phyloP scores from a whole-genome alignment of 2,888 invertebrate species.

The Hydrotaea cyrtoneurina region DNA sequence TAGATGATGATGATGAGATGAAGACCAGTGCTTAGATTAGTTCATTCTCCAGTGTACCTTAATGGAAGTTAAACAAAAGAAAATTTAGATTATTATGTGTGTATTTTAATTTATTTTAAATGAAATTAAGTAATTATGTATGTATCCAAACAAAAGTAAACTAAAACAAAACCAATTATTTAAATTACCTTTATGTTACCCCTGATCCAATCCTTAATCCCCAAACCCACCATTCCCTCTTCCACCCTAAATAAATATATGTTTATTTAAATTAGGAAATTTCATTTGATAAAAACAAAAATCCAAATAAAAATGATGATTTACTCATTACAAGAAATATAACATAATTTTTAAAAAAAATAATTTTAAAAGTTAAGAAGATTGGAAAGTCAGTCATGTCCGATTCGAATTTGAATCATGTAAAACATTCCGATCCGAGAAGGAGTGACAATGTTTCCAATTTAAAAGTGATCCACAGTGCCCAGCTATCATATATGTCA shows the following conservation, averaged over 20 bases:
- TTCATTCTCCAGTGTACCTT: conserved; percentile 66
- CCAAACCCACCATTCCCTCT: neutral
- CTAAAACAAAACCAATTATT: neutral
- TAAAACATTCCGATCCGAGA: no score
- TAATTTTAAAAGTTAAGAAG: no score
- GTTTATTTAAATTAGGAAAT: conserved; percentile 65
- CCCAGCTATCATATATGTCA: no score
- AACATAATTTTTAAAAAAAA: conserved; percentile 6
- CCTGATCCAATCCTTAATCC: conserved; percentile 9
- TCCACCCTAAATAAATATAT: conserved; percentile 61
- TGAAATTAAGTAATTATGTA: conserved; percentile 50
- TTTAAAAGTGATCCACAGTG: no score
- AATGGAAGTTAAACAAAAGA: conserved; percentile 52
- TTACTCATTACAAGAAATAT: conserved; percentile 44
- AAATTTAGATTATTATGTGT: conserved; percentile 50
- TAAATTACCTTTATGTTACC: conserved; percentile 1
- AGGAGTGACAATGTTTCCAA: no score
- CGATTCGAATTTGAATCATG: no score
- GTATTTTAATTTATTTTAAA: conserved; percentile 63
- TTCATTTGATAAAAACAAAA: conserved; percentile 59
- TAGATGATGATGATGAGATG: conserved; percentile 27
- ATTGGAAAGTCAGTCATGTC: no score
- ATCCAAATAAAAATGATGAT: conserved; percentile 38
- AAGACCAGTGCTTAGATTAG: conserved; percentile 61
- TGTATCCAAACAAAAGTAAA: neutral